Evolutionary conservation across 2,113 vertebrate genomes (phyloP).

Genomic region (Salvelinus alpinus): DNA sequence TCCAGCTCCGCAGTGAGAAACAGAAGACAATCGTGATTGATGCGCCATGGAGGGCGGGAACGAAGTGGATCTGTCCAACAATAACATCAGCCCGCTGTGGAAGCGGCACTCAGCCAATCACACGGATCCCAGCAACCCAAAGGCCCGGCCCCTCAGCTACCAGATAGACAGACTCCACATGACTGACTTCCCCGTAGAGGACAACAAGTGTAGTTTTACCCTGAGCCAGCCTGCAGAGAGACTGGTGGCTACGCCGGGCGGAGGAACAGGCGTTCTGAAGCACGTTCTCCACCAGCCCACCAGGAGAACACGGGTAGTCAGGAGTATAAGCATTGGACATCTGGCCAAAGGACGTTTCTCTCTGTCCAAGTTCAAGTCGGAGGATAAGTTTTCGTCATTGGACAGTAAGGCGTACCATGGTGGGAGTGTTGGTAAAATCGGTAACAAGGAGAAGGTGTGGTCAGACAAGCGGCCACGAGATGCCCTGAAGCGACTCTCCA

Average conservation of each 20-base stretch:
- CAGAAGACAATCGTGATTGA: constrained; percentile 13
- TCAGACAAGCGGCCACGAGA: constrained; percentile 14
- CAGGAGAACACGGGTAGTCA: constrained; percentile 66
- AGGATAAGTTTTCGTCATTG: constrained; percentile 49
- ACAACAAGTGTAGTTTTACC: constrained; percentile 64
- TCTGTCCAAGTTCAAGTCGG: constrained; percentile 61
- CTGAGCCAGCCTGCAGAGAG: constrained; percentile 68
- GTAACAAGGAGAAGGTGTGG: constrained; percentile 24
- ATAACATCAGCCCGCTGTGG: constrained; percentile 79
- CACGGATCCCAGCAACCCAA: constrained; percentile 53
- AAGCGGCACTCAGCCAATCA: constrained; percentile 67
- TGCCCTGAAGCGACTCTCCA: constrained; percentile 37
- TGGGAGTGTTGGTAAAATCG: constrained; percentile 21
- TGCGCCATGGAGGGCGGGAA: constrained; percentile 80
- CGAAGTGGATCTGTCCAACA: constrained; percentile 78
- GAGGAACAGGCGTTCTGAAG: constrained; percentile 54
- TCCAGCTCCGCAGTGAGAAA: constrained; percentile 12
- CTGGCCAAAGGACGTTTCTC: constrained; percentile 58
- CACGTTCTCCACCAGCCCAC: constrained; percentile 73
- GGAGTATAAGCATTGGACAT: constrained; percentile 76
- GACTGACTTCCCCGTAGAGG: constrained; percentile 82
- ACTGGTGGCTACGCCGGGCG: constrained; percentile 54
- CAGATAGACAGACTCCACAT: constrained; percentile 79
- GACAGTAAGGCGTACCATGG: constrained; percentile 58
- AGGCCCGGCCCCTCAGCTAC: constrained; percentile 80